A percentile compares a stretch with the other conserved stretches of the same genome.
Evolutionary conservation across 2,888 invertebrate species (phyloP).

Genomic region (Polydrusus cervinus): DNA sequence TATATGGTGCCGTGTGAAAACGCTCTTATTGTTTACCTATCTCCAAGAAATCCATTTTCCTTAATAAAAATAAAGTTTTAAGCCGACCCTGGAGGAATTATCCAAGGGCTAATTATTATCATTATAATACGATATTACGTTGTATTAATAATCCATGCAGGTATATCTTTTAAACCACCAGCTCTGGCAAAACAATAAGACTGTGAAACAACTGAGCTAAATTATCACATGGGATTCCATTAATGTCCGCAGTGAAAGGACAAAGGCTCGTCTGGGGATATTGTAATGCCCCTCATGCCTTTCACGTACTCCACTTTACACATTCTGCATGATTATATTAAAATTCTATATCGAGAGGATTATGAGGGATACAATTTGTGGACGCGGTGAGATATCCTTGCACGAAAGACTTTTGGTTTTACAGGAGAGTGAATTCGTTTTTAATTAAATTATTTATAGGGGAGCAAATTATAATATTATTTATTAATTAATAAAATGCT

Average conservation of each 20-base stretch:
- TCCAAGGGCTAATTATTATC: too few species aligned
- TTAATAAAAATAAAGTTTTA: too few species aligned
- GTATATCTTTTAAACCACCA: not conserved
- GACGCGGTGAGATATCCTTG: not conserved
- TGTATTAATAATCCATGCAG: constrained; percentile 3
- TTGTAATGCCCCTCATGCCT: constrained; percentile 16
- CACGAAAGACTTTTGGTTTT: not conserved
- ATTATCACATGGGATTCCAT: constrained; percentile 23
- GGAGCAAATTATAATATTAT: too few species aligned
- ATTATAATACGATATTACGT: too few species aligned
- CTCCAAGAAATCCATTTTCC: too few species aligned
- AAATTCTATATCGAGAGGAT: constrained; percentile 23
- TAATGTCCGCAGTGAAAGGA: constrained; percentile 20
- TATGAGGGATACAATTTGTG: not conserved
- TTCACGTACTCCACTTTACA: constrained; percentile 12
- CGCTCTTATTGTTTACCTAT: too few species aligned
- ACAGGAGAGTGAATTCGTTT: not conserved
- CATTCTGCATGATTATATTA: constrained; percentile 12
- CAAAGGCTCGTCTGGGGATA: constrained; percentile 19
- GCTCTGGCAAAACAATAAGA: constrained; percentile 11
- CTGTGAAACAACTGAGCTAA: constrained; percentile 17
- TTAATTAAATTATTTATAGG: not conserved
- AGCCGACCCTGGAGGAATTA: too few species aligned
- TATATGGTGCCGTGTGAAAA: too few species aligned
- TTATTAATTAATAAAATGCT: too few species aligned